Evolutionary conservation across 2,113 vertebrate genomes (phyloP).

Genomic region (Chionodraco myersi): DNA sequence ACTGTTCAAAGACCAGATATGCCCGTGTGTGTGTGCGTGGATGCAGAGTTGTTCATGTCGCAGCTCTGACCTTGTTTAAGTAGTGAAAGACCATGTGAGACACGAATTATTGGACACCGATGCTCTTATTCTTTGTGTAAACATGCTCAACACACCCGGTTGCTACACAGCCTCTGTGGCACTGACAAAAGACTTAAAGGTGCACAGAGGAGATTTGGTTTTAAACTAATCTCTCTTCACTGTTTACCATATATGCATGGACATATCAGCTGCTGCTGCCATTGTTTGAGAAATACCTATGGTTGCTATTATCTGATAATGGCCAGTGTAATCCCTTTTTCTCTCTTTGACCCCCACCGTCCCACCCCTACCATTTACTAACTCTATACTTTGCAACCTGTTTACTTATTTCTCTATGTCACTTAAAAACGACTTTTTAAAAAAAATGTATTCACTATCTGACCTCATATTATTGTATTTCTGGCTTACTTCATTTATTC

Average conservation of each 20-base stretch:
- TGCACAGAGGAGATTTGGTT: constrained; percentile 79
- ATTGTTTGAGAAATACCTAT: constrained; percentile 83
- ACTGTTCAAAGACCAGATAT: constrained; percentile 77
- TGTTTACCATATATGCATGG: constrained; percentile 84
- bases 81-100: constrained; percentile 81
- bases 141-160: constrained; percentile 77
- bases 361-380: constrained; percentile 13
- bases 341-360: constrained; percentile 62
- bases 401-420: constrained; percentile 17
- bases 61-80: constrained; percentile 82
- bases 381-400: constrained; percentile 37
- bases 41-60: constrained; percentile 72
- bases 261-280: constrained; percentile 75
- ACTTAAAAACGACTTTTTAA: too few species aligned
- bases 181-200: constrained; percentile 82
- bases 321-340: constrained; percentile 64
- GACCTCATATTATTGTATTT: not conserved
- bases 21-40: constrained; percentile 31
- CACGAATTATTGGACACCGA: constrained; percentile 81
- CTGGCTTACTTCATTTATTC: not conserved
- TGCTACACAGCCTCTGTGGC: constrained; percentile 69
- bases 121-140: constrained; percentile 83
- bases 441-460: not conserved
- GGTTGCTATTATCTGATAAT: constrained; percentile 76
- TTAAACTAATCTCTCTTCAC: constrained; percentile 78